A percentile compares a stretch with the other conserved stretches of the same genome.
Conservation (phyloP, 2,797 vertebrate genomes). For the Chiroxiphia lanceolata region DNA sequence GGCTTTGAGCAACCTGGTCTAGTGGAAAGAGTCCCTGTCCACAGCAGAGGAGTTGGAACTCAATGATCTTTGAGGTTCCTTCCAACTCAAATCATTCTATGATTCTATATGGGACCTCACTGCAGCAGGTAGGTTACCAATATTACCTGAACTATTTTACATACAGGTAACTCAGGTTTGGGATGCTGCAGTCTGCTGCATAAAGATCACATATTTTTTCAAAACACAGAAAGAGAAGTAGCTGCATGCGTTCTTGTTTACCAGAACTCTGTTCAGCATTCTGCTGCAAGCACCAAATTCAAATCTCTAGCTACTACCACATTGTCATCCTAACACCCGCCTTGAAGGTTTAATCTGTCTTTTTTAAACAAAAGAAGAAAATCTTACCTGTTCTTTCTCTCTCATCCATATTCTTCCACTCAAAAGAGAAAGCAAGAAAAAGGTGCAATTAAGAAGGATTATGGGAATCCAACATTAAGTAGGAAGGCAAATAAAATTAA, state of each 20-base stretch:
- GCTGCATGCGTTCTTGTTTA: neutral
- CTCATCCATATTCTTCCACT: neutral
- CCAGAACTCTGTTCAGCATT: neutral
- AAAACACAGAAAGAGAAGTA: neutral
- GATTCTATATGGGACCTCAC: neutral
- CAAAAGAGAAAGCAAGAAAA: neutral
- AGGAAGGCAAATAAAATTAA: neutral
- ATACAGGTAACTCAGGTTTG: neutral
- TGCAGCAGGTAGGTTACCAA: neutral
- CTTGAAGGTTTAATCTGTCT: neutral
- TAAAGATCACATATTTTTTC: neutral
- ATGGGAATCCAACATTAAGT: neutral
- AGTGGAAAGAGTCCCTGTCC: neutral
- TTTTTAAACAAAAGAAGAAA: neutral
- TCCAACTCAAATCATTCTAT: neutral
- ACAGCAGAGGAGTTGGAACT: neutral
- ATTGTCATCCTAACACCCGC: neutral
- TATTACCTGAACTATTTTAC: neutral
- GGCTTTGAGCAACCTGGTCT: neutral
- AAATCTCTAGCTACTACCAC: neutral
- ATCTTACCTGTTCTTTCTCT: neutral
- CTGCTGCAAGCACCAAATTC: neutral
- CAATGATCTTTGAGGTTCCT: neutral
- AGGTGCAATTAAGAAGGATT: neutral
- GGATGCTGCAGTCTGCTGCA: neutral